Conservation (phyloP, 2,113 vertebrate species). For the Centrocercus urophasianus region DNA sequence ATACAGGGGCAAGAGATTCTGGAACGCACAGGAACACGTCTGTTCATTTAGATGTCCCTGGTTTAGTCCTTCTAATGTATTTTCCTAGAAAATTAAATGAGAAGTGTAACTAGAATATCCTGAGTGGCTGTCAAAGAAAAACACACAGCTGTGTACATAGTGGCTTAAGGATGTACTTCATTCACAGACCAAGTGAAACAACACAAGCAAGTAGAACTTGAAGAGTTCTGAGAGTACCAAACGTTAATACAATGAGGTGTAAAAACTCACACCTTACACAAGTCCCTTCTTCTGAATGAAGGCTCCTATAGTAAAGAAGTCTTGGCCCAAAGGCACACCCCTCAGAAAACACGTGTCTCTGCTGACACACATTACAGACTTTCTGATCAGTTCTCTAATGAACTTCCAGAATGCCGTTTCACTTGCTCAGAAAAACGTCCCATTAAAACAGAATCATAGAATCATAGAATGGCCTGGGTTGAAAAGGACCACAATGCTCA, state of each 20-base stretch:
- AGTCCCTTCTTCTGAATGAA: neutral
- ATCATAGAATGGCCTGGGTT: no score
- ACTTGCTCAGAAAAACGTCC: neutral
- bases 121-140: neutral
- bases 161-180: neutral
- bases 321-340: neutral
- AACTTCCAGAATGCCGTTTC: neutral
- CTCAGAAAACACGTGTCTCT: neutral
- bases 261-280: neutral
- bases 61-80: conserved; percentile 81
- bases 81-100: conserved; percentile 79
- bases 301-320: neutral
- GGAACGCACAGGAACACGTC: conserved; percentile 82
- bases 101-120: neutral
- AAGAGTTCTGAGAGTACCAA: neutral
- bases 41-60: conserved; percentile 84
- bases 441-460: neutral
- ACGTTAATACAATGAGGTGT: neutral
- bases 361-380: neutral
- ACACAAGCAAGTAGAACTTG: neutral
- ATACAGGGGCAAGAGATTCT: conserved; percentile 83
- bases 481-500: no score
- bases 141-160: neutral
- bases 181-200: neutral
- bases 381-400: neutral